Base-by-base conservation (phyloP, 2,113 vertebrate species). In the Anser brachyrhynchus region DNA sequence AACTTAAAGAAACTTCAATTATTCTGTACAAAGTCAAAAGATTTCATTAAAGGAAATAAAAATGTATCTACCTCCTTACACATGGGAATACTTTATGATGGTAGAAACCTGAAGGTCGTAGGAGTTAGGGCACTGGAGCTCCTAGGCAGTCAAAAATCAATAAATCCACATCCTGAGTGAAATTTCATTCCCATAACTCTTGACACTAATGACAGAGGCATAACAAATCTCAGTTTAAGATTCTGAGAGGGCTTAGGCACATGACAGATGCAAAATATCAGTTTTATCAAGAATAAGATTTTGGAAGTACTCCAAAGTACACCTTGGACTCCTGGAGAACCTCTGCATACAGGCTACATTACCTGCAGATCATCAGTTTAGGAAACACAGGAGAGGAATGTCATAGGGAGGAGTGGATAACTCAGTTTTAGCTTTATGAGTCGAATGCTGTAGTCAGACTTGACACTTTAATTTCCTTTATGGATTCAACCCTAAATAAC, bases 381-480 rank as follows among this genome's bases (percentile, higher is more conserved):
- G 66, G 73, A 81, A 52, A 20, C 12, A 35, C 9, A 6, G 39
- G 62, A 67, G 5, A 75, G 12, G 37, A 84, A 35, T 26, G 46
- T 43, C 69, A 29, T 1, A 13, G 31, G 26, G 52, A 89, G 18
- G 28, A 51, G 43, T 28, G 49, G 57, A 33, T 58, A 22, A 43
- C 66, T 85, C 39, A 26, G 35, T 15, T 73, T 75, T 51, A 49
- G 51, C 21, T 55, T 87, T 49, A 28, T 39, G 69, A 22, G 77
- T 89, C 39, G 21, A 88, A 66, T 64, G 52, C 33, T 77, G 33
- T 44, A 85, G 74, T 87, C 64, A 83, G 31, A 39, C 19, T 51
- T 77, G 65, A 77, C 72, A 69, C 37, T 90, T 88, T 37, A 77
- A 96, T 93, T 92, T 83, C 46, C 58, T 77, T 91, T 87, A 91